Base-by-base conservation (phyloP, 2,888 invertebrate species). In the Myopa testacea region DNA sequence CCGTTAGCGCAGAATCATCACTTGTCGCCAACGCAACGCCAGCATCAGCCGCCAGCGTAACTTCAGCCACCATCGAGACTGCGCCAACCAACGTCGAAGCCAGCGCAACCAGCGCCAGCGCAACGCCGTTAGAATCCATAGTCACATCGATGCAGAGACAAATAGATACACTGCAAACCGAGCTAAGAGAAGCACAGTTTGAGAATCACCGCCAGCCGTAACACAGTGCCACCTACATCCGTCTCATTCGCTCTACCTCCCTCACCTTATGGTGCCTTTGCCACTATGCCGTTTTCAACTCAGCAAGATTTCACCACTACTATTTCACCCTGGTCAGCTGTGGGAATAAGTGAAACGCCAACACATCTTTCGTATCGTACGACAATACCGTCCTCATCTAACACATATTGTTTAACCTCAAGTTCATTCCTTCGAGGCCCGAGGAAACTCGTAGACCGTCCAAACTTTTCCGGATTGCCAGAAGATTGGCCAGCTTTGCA, bases 401-500 rank as follows among this genome's bases (percentile, higher is more conserved):
- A n/a, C n/a, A n/a, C n/a, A n/a, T n/a, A 34, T 19, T 38, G 8
- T 12, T 45, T 19, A 10, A 19, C 4, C 10, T 40, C 45, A 50
- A 4, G 16, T 37, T 34, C 34, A 26, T 37, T n/a, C n/a, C n/a
- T n/a, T n/a, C n/a, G n/a, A n/a, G n/a, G n/a, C n/a, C n/a, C n/a
- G n/a, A n/a, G 78, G 14, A 80, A 79, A 63, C 14, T 80, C 4
- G 72, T 75, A 19, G 77, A 80, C 37, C 67, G 79, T 52, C 79
- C 80, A 26, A 74, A 75, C 10, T 80, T 80, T 63, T 50, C 38
- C 58, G 80, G 78, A 14, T 50, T 70, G 62, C 78, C 78, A 0
- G 80, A 80, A 75, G 80, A 80, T 14, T 80, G 80, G 79, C 79
- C 78, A n/a, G n/a, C n/a, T n/a, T n/a, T n/a, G n/a, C n/a, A 60